Evolutionary conservation across 2,888 invertebrate species (phyloP).

Genomic region (Nemotelus pantherinus): DNA sequence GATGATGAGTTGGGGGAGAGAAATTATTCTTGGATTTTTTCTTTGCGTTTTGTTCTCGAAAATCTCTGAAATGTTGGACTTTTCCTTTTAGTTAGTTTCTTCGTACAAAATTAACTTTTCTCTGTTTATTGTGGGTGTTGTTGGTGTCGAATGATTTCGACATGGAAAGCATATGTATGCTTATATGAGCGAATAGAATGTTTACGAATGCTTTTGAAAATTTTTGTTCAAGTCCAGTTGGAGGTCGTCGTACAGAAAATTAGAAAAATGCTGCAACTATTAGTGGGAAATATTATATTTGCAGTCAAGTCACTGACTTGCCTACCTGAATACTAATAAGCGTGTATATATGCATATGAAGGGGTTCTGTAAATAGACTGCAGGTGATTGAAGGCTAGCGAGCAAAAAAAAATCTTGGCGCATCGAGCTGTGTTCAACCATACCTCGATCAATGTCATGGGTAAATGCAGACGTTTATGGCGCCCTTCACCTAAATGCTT

Average conservation of each 20-base stretch:
- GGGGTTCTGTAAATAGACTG: background rate
- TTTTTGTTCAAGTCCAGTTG: background rate
- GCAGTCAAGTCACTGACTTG: background rate
- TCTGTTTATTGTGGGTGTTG: background rate
- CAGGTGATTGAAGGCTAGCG: background rate
- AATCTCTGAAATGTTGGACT: constrained; percentile 28
- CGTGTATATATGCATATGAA: background rate
- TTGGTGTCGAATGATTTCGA: no score
- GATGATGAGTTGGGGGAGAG: constrained; percentile 6
- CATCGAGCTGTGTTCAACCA: background rate
- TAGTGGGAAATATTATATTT: constrained; percentile 13
- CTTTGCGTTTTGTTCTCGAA: background rate
- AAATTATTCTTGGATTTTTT: constrained; percentile 22
- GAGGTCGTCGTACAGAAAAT: constrained; percentile 34
- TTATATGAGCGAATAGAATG: no score
- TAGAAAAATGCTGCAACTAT: constrained; percentile 27
- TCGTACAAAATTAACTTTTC: constrained; percentile 7
- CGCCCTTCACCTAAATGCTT: constrained; percentile 36
- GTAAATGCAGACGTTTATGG: constrained; percentile 11
- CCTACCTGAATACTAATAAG: background rate
- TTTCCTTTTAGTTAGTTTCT: constrained; percentile 22
- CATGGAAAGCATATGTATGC: no score
- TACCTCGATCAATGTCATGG: constrained; percentile 28
- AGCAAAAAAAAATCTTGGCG: constrained; percentile 2
- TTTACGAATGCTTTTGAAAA: no score